Conservation (phyloP, 2,888 invertebrate species). For the Gymnosoma rotundatum region DNA sequence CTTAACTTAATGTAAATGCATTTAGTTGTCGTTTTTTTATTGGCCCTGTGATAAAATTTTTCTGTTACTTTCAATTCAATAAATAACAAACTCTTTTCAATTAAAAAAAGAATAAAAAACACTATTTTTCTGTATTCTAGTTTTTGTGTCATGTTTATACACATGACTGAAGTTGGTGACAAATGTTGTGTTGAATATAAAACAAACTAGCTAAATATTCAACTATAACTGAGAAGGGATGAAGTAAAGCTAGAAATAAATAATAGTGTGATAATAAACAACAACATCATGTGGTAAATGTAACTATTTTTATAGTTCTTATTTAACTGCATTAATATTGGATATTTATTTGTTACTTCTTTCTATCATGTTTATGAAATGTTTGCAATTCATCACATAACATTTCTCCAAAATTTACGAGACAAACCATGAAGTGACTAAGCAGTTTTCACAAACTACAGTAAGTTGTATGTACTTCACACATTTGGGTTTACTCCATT, state of each 20-base stretch:
- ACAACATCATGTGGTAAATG: slow-evolving; percentile 57
- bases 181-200: slow-evolving; percentile 58
- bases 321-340: slow-evolving; percentile 52
- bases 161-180: slow-evolving; percentile 57
- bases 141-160: slow-evolving; percentile 55
- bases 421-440: slow-evolving; percentile 10
- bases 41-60: slow-evolving; percentile 32
- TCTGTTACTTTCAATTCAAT: too few relatives aligned
- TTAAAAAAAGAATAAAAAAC: neutral
- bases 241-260: slow-evolving; percentile 35
- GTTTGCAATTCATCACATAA: slow-evolving; percentile 37
- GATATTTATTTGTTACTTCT: slow-evolving; percentile 39
- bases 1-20: slow-evolving; percentile 18
- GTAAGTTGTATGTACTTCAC: too few relatives aligned
- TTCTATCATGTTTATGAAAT: slow-evolving; percentile 41
- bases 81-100: slow-evolving; percentile 32
- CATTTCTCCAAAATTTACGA: neutral
- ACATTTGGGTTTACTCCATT: too few relatives aligned
- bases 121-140: slow-evolving; percentile 29
- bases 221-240: slow-evolving; percentile 3
- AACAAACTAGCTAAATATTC: slow-evolving; percentile 24
- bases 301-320: slow-evolving; percentile 39
- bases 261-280: slow-evolving; percentile 58
- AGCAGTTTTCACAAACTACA: neutral
- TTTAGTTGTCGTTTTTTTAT: slow-evolving; percentile 14